phyloP scores from a whole-genome alignment of 2,888 invertebrate genomes.

The Spisula subtruncata region DNA sequence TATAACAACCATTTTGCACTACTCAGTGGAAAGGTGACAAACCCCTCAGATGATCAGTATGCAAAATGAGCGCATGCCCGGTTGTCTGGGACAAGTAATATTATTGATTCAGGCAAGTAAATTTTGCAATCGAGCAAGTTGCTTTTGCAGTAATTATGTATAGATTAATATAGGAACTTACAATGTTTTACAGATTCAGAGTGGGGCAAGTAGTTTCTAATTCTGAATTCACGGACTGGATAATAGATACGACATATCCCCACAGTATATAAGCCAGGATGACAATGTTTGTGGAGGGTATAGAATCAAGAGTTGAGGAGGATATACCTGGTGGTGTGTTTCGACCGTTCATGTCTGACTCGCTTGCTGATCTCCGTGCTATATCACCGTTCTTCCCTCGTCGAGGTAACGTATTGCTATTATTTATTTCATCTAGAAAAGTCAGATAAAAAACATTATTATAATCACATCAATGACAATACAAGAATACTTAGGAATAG shows the following conservation, averaged over 20 bases:
- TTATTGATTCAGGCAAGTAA: too few relatives aligned
- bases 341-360: constrained; percentile 81
- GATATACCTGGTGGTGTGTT: constrained; percentile 76
- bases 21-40: neutral
- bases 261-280: neutral
- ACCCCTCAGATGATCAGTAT: neutral
- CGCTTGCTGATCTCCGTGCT: constrained; percentile 80
- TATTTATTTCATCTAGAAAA: constrained; percentile 65
- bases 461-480: neutral
- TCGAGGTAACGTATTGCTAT: constrained; percentile 78
- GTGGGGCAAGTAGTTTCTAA: too few relatives aligned
- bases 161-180: too few relatives aligned
- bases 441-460: neutral
- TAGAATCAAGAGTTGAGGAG: neutral
- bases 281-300: neutral
- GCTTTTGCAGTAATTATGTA: too few relatives aligned
- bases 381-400: constrained; percentile 76
- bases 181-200: too few relatives aligned
- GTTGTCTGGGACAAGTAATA: too few relatives aligned
- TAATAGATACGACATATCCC: neutral
- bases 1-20: too few relatives aligned
- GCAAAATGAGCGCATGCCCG: too few relatives aligned
- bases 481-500: neutral
- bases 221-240: too few relatives aligned
- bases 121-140: too few relatives aligned